Evolutionary conservation across 2,888 invertebrate species (phyloP).

Genomic region (Brachypalpus laphriformis): DNA sequence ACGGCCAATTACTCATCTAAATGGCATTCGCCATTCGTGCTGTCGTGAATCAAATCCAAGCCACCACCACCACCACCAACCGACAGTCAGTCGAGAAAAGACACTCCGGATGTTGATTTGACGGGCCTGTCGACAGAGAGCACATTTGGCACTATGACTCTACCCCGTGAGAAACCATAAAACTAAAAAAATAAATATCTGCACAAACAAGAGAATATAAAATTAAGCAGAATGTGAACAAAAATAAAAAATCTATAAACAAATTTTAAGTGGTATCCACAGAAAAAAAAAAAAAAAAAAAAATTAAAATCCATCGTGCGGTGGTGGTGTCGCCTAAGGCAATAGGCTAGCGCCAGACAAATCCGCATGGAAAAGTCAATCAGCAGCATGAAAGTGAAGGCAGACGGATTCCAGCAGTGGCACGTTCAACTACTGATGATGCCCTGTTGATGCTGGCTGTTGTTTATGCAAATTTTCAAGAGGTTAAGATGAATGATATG

Average conservation of each 20-base stretch:
- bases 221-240: too few relatives aligned
- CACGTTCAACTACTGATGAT: constrained; percentile 5
- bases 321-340: constrained; percentile 37
- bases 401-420: constrained; percentile 43
- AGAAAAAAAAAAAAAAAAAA: not conserved
- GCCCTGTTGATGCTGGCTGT: constrained; percentile 7
- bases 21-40: constrained; percentile 38
- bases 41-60: constrained; percentile 4
- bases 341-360: constrained; percentile 65
- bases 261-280: constrained; percentile 44
- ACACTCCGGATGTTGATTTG: constrained; percentile 52
- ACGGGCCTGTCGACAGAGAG: constrained; percentile 28
- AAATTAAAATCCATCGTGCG: not conserved
- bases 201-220: not conserved
- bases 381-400: constrained; percentile 43
- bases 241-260: constrained; percentile 39
- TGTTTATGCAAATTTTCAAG: constrained; percentile 66
- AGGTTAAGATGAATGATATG: constrained; percentile 59
- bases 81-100: constrained; percentile 2
- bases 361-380: constrained; percentile 68
- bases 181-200: not conserved
- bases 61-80: not conserved
- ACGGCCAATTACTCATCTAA: constrained; percentile 62
- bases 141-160: constrained; percentile 50
- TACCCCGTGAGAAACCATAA: constrained; percentile 50